These are phyloP conservation scores for Connochaetes taurinus DNA, from an alignment of 2,113 vertebrate genomes.

Conservation along the genomic window DNA sequence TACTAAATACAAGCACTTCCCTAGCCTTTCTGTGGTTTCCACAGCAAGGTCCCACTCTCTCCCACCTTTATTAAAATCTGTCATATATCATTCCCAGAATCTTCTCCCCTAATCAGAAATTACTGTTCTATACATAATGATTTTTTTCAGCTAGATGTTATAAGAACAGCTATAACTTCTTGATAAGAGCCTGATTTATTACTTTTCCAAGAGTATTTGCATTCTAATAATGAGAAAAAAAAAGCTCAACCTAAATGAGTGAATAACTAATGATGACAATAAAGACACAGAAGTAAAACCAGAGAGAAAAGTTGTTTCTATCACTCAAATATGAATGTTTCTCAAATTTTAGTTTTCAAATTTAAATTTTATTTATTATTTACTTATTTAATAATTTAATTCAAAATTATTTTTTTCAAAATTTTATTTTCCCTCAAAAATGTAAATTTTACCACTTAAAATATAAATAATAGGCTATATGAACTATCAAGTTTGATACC, in stretches of 20 bases:
- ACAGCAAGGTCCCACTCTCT: not conserved
- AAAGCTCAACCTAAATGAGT: not conserved
- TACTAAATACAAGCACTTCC: not conserved
- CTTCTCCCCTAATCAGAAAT: not conserved
- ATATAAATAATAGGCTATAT: not conserved
- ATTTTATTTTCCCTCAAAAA: not conserved
- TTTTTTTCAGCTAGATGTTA: not conserved
- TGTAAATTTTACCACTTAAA: not conserved
- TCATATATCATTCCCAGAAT: not conserved
- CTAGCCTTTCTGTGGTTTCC: not conserved
- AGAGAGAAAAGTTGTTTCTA: not conserved
- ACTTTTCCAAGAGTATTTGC: not conserved
- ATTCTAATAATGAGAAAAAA: not conserved
- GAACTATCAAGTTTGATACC: not conserved
- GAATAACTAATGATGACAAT: not conserved
- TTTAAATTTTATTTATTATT: not conserved
- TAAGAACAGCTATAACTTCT: not conserved
- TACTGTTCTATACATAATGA: not conserved
- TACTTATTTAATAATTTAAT: not conserved
- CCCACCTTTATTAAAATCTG: not conserved
- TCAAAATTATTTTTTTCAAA: not conserved
- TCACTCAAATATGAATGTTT: not conserved
- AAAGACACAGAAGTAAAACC: not conserved
- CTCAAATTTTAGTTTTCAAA: not conserved
- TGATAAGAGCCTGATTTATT: not conserved